Base-by-base conservation (phyloP, 2,113 vertebrate genomes). In the Melanotaenia duboulayi region DNA sequence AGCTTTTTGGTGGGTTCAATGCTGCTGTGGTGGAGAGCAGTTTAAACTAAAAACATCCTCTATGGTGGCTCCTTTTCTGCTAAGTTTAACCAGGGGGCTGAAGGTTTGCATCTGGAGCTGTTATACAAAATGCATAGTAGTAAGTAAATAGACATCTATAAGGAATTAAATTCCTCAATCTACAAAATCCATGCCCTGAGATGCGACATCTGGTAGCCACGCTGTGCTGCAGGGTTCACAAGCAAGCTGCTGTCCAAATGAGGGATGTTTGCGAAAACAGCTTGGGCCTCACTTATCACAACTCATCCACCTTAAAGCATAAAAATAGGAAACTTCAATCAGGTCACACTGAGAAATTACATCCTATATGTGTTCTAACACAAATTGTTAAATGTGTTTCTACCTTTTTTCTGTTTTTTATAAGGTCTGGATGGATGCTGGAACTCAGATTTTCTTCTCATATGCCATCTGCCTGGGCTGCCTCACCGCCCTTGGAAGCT, bases 371-470 rank as follows among this genome's bases (percentile, higher is more conserved):
- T 59, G 57, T 23, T n/a, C 19, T 19, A 37, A 35, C 6, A 37
- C 19, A 58, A 17, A 37, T 17, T n/a, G 16, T 23, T n/a, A 20
- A 24, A 22, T 35, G 0, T 32, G 7, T 72, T 54, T 32, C 60
- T 48, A 32, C 28, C 19, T 44, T 62, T 1, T 9, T 50, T 13
- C 39, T 37, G 12, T 57, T 56, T 85, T 11, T 11, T 39, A 63
- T 40, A 72, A 99, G 97, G 97, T 99, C 28, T 99, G 97, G 97
- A 97, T 98, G 97, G 97, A 99, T 24, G 97, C 97, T 1, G 97
- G 97, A 46, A 99, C 97, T 48, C 97, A 99, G 79, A 98, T 98
- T 84, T 99, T 99, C 92, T 99, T 97, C 90, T 99, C 97, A 0
- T 98, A 96, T 8, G 97, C 97, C 89, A 97, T 99, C 87, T 99